Base-by-base conservation (phyloP, 1,140 invertebrate genomes). In the Fopius arisanus region DNA sequence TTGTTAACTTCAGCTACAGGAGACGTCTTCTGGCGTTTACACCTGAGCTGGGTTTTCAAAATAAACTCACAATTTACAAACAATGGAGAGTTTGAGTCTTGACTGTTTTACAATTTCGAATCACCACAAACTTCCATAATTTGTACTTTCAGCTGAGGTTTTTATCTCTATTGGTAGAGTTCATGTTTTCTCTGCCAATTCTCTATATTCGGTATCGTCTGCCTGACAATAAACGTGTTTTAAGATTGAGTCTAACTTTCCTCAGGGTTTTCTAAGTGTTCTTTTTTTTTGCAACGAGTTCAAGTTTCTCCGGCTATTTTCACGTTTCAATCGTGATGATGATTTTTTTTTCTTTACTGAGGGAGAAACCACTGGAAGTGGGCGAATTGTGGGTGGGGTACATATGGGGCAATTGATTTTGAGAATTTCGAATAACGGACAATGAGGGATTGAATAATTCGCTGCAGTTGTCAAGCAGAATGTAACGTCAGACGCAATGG, bases 191-290 rank as follows among this genome's bases (percentile, higher is more conserved):
- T 72, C 29, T 48, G 62, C 65, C 23, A 33, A 72, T 43, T 66
- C 21, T 48, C 70, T 72, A 67, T 72, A 72, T 72, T 72, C 62
- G 70, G 70, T 66, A 43, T 65, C 59, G 21, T 65, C 59, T 33
- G 16, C 70, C 40, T 41, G 28, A 65, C 59, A 29, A 63, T 63
- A 33, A 23, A 66, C 37, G 23, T 63, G 70, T 59, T 71, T 71
- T 59, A n/a, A 4, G 23, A 65, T 71, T 19, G 28, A 69, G 5
- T 40, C 12, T 63, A 33, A 62, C 54, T 71, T 71, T 71, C 62
- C 28, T 65, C 62, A 33, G n/a, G 10, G 33, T 65, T 71, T 71
- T 26, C 33, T 26, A 41, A 71, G 29, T 6, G 26, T 14, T 70
- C 19, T 3, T 68, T 68, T 26, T 23, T 70, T 70, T 70, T 28